These are phyloP conservation scores for Drosophila anceps DNA, from an alignment of 2,888 invertebrate genomes.

Conservation along the genomic window DNA sequence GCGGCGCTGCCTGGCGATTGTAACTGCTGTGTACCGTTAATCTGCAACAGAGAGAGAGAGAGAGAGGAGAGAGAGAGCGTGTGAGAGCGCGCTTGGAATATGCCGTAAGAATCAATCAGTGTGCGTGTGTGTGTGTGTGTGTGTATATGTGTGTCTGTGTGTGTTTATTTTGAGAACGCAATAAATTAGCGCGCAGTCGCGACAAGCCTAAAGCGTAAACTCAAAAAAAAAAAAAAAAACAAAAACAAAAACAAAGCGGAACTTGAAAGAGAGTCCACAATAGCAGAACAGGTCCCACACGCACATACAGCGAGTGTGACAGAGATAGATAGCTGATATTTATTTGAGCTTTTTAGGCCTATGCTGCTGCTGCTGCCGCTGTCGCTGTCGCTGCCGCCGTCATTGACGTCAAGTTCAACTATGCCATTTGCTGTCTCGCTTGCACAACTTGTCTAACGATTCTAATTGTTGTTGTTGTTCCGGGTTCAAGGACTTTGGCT, in stretches of 20 bases:
- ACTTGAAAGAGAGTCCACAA: slow-evolving; percentile 31
- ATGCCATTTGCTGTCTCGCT: slow-evolving; percentile 45
- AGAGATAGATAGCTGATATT: slow-evolving; percentile 27
- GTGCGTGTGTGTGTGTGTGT: slow-evolving; percentile 2
- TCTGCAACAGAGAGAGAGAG: slow-evolving; percentile 48
- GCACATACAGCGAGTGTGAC: slow-evolving; percentile 4
- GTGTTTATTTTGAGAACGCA: slow-evolving; percentile 51
- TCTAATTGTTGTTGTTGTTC: slow-evolving; percentile 39
- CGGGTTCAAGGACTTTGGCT: slow-evolving; percentile 73
- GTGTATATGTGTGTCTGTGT: slow-evolving; percentile 4
- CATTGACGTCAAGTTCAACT: slow-evolving; percentile 74
- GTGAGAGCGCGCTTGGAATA: slow-evolving; percentile 7
- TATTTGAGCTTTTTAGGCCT: slow-evolving; percentile 36
- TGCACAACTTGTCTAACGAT: neutral
- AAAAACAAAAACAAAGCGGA: slow-evolving; percentile 50
- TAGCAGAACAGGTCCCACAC: slow-evolving; percentile 14
- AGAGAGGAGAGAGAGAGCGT: slow-evolving; percentile 5
- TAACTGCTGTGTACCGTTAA: slow-evolving; percentile 73
- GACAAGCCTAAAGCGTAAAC: slow-evolving; percentile 27
- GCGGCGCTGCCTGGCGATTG: slow-evolving; percentile 67
- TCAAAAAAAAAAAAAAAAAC: slow-evolving; percentile 6
- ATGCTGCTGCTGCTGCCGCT: slow-evolving; percentile 42
- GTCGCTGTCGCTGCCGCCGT: slow-evolving; percentile 26
- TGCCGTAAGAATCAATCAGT: slow-evolving; percentile 29
- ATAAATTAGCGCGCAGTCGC: slow-evolving; percentile 70